phyloP scores from a whole-genome alignment of 2,113 vertebrate species.

The Catharus fuscescens region DNA sequence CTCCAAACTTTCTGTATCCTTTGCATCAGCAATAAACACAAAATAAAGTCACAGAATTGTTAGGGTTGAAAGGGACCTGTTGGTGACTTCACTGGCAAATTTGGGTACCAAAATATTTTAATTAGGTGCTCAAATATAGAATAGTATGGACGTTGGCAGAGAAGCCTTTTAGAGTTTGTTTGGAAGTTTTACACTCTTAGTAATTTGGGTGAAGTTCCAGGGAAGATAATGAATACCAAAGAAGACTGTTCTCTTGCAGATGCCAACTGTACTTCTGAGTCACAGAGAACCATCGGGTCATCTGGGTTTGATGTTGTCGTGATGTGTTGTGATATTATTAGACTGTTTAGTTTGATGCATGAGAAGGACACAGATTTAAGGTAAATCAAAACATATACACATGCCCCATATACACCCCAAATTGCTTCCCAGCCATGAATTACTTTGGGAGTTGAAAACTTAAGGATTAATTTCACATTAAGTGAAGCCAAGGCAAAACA shows the following conservation, averaged over 20 bases:
- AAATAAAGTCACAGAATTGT: not conserved
- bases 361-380: not conserved
- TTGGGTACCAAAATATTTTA: not conserved
- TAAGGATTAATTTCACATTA: not conserved
- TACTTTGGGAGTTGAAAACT: not conserved
- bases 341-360: not conserved
- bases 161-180: not conserved
- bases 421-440: not conserved
- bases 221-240: not conserved
- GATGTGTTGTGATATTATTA: not conserved
- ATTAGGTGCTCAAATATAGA: not conserved
- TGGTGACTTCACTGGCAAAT: not conserved
- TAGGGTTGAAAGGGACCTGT: not conserved
- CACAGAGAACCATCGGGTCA: not conserved
- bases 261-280: not conserved
- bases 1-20: not conserved
- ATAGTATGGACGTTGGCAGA: not conserved
- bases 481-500: not conserved
- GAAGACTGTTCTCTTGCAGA: not conserved
- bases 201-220: not conserved
- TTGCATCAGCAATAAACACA: not conserved
- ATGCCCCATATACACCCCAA: not conserved
- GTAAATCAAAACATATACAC: not conserved
- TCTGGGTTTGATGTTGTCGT: not conserved
- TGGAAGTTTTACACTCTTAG: not conserved